These are phyloP conservation scores for Cacoxenus indagator DNA, from an alignment of 2,888 invertebrate species.

Conservation along the genomic window DNA sequence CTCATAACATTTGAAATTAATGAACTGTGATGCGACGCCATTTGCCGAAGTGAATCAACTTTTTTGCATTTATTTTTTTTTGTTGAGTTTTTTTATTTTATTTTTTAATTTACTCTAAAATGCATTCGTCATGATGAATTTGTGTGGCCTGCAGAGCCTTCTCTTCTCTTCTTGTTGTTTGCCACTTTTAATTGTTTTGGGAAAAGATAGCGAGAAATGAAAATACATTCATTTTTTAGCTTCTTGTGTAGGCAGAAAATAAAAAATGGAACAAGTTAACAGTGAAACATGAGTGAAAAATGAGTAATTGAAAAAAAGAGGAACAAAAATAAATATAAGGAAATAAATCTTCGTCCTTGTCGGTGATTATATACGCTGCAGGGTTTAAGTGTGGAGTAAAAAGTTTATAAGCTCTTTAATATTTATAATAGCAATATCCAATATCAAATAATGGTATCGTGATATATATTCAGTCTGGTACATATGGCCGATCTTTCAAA, in stretches of 20 bases:
- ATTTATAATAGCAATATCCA: no score
- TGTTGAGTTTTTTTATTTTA: no score
- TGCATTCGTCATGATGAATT: constrained; percentile 17
- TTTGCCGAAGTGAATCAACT: neutral
- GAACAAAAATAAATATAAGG: no score
- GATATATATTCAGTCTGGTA: no score
- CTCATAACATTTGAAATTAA: constrained; percentile 10
- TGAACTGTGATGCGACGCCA: neutral
- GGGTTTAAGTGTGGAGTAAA: no score
- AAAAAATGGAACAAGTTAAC: neutral
- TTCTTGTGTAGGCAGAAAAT: neutral
- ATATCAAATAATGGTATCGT: no score
- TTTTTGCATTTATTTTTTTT: neutral
- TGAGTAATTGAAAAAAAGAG: no score
- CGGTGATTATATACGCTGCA: no score
- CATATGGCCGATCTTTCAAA: no score
- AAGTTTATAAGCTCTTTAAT: no score
- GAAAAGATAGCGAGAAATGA: neutral
- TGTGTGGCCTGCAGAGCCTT: neutral
- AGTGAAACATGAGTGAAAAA: no score
- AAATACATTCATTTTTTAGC: constrained; percentile 13
- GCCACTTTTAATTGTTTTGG: constrained; percentile 11
- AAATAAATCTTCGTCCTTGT: no score
- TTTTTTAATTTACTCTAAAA: constrained; percentile 14
- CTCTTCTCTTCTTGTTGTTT: neutral